phyloP scores from a whole-genome alignment of 1,140 invertebrate genomes.

The Pogonus chalceus region DNA sequence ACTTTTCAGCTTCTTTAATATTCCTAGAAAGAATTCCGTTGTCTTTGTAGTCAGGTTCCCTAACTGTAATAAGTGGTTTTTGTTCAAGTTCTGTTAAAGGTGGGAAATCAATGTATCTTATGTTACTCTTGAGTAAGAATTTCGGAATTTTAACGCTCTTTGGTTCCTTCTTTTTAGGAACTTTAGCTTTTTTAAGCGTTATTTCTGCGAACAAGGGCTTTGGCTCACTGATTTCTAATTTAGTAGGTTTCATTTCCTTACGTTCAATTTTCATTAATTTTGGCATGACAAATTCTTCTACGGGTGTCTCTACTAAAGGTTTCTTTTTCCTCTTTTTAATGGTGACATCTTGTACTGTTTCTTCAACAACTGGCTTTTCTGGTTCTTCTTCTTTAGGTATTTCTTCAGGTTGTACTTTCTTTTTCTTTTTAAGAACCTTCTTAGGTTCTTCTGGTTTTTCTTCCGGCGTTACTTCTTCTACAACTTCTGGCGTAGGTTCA shows the following conservation, averaged over 20 bases:
- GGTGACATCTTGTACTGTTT: conserved; percentile 14
- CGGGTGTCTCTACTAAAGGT: conserved; percentile 9
- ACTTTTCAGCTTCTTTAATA: conserved; percentile 54
- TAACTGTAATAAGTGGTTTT: conserved; percentile 38
- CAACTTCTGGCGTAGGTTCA: conserved; percentile 13
- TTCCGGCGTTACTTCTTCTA: conserved; percentile 17
- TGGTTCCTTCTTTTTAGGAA: conserved; percentile 40
- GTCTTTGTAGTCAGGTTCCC: conserved; percentile 43
- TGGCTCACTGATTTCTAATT: conserved; percentile 23
- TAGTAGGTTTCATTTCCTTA: conserved; percentile 16
- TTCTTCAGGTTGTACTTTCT: conserved; percentile 11
- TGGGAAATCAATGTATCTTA: conserved; percentile 49
- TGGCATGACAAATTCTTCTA: not conserved
- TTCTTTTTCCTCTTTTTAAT: conserved; percentile 8
- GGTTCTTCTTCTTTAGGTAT: conserved; percentile 17
- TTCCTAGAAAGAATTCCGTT: conserved; percentile 58
- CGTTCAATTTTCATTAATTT: conserved; percentile 12
- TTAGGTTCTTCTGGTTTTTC: conserved; percentile 14
- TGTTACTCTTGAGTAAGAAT: conserved; percentile 53
- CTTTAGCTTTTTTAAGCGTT: conserved; percentile 51
- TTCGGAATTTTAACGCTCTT: conserved; percentile 46
- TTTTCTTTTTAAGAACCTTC: conserved; percentile 5
- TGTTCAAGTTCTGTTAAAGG: conserved; percentile 36
- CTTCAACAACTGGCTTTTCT: conserved; percentile 14
- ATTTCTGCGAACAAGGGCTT: conserved; percentile 45